These are phyloP conservation scores for Emydocephalus ijimae DNA, from an alignment of 2,113 vertebrate genomes.

Conservation along the genomic window DNA sequence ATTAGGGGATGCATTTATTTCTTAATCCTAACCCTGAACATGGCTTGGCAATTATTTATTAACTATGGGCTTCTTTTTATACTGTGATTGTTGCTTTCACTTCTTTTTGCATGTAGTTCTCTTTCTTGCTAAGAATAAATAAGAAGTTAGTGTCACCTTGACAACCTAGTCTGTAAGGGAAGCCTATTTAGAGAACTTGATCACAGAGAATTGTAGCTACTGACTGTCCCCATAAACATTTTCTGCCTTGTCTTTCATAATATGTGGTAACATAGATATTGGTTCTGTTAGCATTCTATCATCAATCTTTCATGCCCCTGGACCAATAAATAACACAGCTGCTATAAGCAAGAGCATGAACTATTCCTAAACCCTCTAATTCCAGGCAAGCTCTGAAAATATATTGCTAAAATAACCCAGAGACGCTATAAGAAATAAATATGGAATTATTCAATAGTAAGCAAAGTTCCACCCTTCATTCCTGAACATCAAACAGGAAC, in stretches of 20 bases:
- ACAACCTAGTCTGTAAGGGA: conserved; percentile 6
- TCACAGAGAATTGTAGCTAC: neutral
- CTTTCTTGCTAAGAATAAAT: neutral
- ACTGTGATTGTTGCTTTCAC: neutral
- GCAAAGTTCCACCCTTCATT: neutral
- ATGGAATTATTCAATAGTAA: neutral
- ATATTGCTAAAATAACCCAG: conserved; percentile 21
- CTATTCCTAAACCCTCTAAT: neutral
- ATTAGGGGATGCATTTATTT: neutral
- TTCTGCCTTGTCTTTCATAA: conserved; percentile 1
- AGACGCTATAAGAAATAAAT: neutral
- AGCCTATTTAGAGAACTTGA: conserved; percentile 9
- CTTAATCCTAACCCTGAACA: neutral
- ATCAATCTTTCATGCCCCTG: conserved; percentile 40
- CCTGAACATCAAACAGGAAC: neutral
- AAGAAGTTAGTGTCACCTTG: neutral
- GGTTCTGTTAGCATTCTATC: neutral
- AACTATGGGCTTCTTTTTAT: neutral
- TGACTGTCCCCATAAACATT: neutral
- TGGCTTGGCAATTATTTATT: neutral
- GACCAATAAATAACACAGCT: conserved; percentile 23
- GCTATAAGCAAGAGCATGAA: conserved; percentile 15
- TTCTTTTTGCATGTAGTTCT: neutral
- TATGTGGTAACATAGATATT: neutral
- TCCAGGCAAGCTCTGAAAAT: neutral